Evolutionary conservation across 2,113 vertebrate species (phyloP).

Genomic region (Prochilodus magdalenae): DNA sequence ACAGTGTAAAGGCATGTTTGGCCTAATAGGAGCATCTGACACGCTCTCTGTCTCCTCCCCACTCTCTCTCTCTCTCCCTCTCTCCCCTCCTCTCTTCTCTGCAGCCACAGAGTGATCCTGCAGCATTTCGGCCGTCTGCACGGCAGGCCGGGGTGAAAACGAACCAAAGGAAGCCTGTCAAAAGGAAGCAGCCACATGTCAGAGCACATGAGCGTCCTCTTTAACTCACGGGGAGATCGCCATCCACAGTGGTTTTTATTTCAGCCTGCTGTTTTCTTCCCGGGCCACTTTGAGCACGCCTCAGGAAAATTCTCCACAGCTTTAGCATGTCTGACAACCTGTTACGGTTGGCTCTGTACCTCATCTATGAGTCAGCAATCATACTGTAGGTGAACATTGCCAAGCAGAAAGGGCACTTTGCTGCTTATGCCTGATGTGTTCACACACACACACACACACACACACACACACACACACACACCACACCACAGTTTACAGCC

Average conservation of each 20-base stretch:
- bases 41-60: slow-evolving; percentile 33
- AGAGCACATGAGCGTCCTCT: slow-evolving; percentile 26
- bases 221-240: slow-evolving; percentile 24
- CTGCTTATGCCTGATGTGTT: background rate
- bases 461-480: background rate
- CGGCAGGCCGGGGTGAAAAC: slow-evolving; percentile 21
- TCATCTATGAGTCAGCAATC: no score
- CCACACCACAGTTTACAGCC: background rate
- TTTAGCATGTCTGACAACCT: slow-evolving; percentile 28
- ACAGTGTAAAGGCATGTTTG: slow-evolving; percentile 24
- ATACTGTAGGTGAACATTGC: background rate
- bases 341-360: background rate
- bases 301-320: background rate
- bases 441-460: background rate
- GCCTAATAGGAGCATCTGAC: slow-evolving; percentile 49
- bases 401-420: background rate
- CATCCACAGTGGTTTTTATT: slow-evolving; percentile 7
- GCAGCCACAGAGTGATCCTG: slow-evolving; percentile 7
- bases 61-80: slow-evolving; percentile 30
- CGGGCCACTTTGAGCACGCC: slow-evolving; percentile 4
- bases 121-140: slow-evolving; percentile 30
- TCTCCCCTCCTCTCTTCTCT: slow-evolving; percentile 13
- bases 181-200: slow-evolving; percentile 39
- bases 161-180: slow-evolving; percentile 37
- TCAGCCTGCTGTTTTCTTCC: background rate